These are phyloP conservation scores for Ispidina picta DNA, from an alignment of 2,797 vertebrate genomes.

Conservation along the genomic window DNA sequence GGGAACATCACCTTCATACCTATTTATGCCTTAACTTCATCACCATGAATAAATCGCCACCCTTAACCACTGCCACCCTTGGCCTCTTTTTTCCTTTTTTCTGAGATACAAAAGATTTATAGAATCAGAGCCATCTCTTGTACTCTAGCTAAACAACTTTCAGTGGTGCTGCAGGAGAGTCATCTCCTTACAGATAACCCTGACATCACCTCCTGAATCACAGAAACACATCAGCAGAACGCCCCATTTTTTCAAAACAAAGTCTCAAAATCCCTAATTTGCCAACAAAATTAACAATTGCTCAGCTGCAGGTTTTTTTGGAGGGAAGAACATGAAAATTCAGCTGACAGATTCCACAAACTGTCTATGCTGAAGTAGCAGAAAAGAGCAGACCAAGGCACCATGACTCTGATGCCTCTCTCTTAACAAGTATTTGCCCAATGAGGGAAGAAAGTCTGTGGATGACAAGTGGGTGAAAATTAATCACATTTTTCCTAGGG, in stretches of 20 bases:
- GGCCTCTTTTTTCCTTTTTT: background rate
- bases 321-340: background rate
- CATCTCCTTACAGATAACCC: background rate
- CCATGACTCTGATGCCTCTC: background rate
- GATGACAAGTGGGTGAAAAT: background rate
- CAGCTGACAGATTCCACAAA: background rate
- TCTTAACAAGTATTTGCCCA: background rate
- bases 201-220: background rate
- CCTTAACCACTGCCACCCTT: background rate
- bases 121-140: background rate
- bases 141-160: background rate
- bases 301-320: background rate
- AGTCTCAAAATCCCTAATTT: background rate
- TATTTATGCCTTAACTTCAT: background rate
- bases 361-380: background rate
- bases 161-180: background rate
- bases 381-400: background rate
- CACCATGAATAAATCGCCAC: background rate
- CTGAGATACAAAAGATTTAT: background rate
- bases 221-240: background rate
- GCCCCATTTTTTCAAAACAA: background rate
- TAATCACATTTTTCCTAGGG: background rate
- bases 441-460: background rate
- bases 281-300: background rate
- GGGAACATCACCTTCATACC: rapidly evolving